These are phyloP conservation scores for Thera britannica DNA, from an alignment of 2,888 invertebrate genomes.

Conservation along the genomic window DNA sequence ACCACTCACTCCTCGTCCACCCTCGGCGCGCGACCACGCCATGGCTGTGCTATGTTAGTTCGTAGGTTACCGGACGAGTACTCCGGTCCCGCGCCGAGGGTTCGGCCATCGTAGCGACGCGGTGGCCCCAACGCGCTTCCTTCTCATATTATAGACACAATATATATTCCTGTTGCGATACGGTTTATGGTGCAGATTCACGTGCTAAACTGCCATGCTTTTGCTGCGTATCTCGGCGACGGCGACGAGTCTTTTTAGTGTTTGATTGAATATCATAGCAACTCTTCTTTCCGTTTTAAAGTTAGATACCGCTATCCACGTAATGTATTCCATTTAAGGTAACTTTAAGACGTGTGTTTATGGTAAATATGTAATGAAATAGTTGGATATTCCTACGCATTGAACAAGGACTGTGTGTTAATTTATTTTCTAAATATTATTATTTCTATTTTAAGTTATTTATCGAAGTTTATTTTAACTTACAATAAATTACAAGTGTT, in stretches of 20 bases:
- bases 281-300: conserved; percentile 64
- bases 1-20: conserved; percentile 59
- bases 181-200: conserved; percentile 79
- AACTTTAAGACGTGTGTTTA: conserved; percentile 76
- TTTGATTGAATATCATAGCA: conserved; percentile 62
- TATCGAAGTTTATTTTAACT: conserved; percentile 69
- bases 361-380: conserved; percentile 69
- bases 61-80: conserved; percentile 69
- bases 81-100: conserved; percentile 70
- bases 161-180: conserved; percentile 68
- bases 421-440: conserved; percentile 76
- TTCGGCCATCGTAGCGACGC: conserved; percentile 26
- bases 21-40: conserved; percentile 67
- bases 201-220: conserved; percentile 80
- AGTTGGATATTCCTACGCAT: conserved; percentile 74
- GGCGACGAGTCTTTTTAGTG: conserved; percentile 68
- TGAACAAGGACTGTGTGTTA: conserved; percentile 82
- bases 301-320: conserved; percentile 72
- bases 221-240: conserved; percentile 77
- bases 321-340: conserved; percentile 81
- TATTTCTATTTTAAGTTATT: conserved; percentile 77
- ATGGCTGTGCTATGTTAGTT: conserved; percentile 81
- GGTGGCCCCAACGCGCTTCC: conserved; percentile 60
- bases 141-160: conserved; percentile 59
- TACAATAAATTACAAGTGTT: conserved; percentile 61